Evolutionary conservation across 2,888 invertebrate genomes (phyloP), one percentile per base, ranked within the genome.

Genomic region (Temnothorax ravouxi): DNA sequence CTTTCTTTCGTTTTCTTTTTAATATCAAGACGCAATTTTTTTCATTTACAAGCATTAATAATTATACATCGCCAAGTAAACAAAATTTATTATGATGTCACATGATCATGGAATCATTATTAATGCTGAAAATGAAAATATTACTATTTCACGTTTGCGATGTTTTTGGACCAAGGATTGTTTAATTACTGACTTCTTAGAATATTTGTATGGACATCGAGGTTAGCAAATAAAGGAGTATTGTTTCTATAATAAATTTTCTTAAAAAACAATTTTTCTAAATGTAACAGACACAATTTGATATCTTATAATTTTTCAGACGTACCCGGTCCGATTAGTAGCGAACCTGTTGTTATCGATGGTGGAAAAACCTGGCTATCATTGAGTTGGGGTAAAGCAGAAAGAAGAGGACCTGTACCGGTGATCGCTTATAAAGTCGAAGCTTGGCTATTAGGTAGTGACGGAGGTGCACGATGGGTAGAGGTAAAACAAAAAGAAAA

Each of bases 321-420:
- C 95, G 97, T 98, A 87, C 98, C 98, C 81, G 97, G 97, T 81
- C 96, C 97, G 89, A 97, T 98, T 91, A 96, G 97, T 87, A 97
- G 97, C 80, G 97, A 97, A 91, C 98, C 98, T 34, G 95, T 96
- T 82, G 96, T 97, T 38, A 96, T 97, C n/a, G 98, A 98, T 94
- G 97, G 97, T n/a, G 98, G 98, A 64, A 96, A 96, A 92, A 97
- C 97, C 93, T 98, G 98, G 97, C 96, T 98, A 72, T 97, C 98
- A 1, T 95, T 98, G 83, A 96, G 96, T n/a, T 98, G 98, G 98
- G 96, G 96, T 50, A 98, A 97, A 94, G 97, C 98, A 0, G 96
- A 96, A 83, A 95, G 96, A 84, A 95, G 95, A 34, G 97, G 97
- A 71, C 96, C 96, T 1, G 97, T 97, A 3, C 98, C 98, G 0